A percentile compares a stretch with the other conserved stretches of the same genome.
Conservation (phyloP, 2,797 vertebrate species). For the Nyctibius grandis region DNA sequence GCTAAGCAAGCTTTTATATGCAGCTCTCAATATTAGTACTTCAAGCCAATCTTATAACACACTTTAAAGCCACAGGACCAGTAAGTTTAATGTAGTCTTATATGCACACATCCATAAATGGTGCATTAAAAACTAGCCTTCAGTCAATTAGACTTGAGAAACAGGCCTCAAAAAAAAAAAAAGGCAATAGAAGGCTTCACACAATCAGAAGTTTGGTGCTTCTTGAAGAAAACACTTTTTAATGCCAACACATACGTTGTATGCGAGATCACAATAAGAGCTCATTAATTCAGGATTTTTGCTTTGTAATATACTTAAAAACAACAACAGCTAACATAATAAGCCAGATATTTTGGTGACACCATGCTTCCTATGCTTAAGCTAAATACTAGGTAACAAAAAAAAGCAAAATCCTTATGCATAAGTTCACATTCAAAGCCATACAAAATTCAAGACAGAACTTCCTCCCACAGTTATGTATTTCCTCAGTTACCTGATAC, state of each 20-base stretch:
- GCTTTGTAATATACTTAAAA: not conserved
- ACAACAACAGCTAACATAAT: not conserved
- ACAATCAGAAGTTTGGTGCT: not conserved
- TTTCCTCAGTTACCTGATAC: not conserved
- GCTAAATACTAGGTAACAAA: not conserved
- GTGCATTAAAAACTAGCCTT: not conserved
- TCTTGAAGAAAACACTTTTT: not conserved
- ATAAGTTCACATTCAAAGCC: not conserved
- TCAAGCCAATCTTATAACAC: not conserved
- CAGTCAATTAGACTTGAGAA: not conserved
- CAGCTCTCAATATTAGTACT: not conserved
- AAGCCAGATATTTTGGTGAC: not conserved
- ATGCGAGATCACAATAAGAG: not conserved
- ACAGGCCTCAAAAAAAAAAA: not conserved
- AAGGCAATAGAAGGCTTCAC: not conserved
- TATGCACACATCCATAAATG: rapidly evolving
- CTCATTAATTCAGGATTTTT: not conserved
- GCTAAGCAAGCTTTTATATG: not conserved
- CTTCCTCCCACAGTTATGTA: not conserved
- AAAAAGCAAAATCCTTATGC: not conserved
- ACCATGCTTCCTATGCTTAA: not conserved
- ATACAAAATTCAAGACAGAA: not conserved
- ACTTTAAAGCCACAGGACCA: not conserved
- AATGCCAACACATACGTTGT: rapidly evolving
- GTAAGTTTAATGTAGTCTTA: not conserved